Percentiles rank a stretch among this genome's conserved stretches.
Evolutionary conservation across 2,888 invertebrate genomes (phyloP).

Genomic region (Julus scanicus): DNA sequence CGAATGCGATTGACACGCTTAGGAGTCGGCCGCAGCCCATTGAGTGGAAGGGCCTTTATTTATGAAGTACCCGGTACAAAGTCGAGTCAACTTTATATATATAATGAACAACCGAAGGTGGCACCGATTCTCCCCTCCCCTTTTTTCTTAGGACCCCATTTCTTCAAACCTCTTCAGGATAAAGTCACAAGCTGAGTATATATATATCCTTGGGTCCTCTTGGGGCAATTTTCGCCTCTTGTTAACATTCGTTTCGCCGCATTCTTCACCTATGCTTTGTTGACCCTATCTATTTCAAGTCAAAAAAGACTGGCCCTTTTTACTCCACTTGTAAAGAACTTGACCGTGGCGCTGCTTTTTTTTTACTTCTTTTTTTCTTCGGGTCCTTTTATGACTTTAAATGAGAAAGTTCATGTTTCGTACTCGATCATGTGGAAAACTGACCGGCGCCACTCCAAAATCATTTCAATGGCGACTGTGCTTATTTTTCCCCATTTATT

Average conservation of each 20-base stretch:
- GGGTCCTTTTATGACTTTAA: not conserved
- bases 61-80: conserved; percentile 53
- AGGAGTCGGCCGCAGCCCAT: conserved; percentile 36
- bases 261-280: conserved; percentile 40
- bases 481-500: not conserved
- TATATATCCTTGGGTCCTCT: not conserved
- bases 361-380: not conserved
- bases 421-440: conserved; percentile 50
- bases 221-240: not conserved
- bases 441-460: conserved; percentile 37
- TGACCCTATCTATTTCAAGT: conserved; percentile 53
- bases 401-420: conserved; percentile 51
- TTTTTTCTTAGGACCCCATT: not conserved
- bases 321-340: conserved; percentile 34
- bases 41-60: conserved; percentile 47
- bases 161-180: conserved; percentile 34
- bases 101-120: not conserved
- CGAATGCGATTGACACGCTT: not conserved
- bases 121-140: not conserved
- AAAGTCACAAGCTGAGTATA: conserved; percentile 32
- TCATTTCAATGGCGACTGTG: not conserved
- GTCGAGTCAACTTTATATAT: conserved; percentile 52
- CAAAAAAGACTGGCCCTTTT: conserved; percentile 44
- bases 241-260: conserved; percentile 46
- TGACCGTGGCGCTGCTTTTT: not conserved